Base-by-base conservation (phyloP, 1,140 invertebrate species). In the Drosophila seguyi region DNA sequence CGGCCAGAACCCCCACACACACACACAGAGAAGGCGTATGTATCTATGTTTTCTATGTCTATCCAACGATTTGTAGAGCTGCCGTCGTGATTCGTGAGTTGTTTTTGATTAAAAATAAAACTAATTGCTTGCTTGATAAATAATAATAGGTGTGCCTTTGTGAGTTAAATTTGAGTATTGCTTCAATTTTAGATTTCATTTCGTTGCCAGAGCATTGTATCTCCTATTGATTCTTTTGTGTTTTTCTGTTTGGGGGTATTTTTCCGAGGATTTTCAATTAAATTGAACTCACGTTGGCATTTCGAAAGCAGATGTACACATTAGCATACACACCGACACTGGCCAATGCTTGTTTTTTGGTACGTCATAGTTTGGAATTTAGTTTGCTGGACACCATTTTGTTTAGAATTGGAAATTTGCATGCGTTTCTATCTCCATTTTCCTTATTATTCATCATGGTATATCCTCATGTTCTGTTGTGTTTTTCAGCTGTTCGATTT, bases 401-500 rank as follows among this genome's bases (percentile, higher is more conserved):
- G 66, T 79, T 79, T 79, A 48, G 75, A 44, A 29, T 39, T 78
- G 52, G 34, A 13, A 56, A 67, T 82, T 82, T 74, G 67, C 58
- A 65, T 81, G 56, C 58, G 59, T 58, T 79, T 53, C 52, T 27
- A 71, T 53, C 77, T 53, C 58, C 45, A 58, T 77, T 72, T 50
- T 31, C 53, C 57, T 53, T 71, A 75, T 78, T 75, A 75, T 56
- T 79, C 58, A 50, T 57, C 31, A 65, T 53, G 45, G 31, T 22
- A 59, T 38, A 53, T 38, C 14, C 52, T 58, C 47, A 31, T 60
- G 50, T 36, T 47, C 34, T 50, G 38, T 75, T 53, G 20, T 75
- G 38, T 66, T 75, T 81, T 79, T 47, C 48, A 58, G 67, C 74
- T 56, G 61, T 88, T 88, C 85, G 86, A 88, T 88, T 81, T 88